Base-by-base conservation (phyloP, 2,888 invertebrate species). In the Tachina grossa region DNA sequence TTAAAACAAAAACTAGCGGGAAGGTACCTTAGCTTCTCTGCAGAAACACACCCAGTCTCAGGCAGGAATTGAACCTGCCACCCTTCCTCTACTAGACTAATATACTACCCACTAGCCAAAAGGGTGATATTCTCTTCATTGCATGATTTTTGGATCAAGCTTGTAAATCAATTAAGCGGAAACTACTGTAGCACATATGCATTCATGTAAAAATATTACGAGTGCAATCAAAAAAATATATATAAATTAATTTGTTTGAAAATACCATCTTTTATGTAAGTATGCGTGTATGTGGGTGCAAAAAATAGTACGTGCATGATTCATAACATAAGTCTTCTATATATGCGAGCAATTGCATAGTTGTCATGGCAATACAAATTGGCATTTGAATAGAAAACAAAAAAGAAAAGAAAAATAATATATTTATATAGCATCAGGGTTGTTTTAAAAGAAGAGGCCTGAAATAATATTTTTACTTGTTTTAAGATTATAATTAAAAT, bases 371-470 rank as follows among this genome's bases (percentile, higher is more conserved):
- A 72, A 43, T 45, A 5, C 1, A 57, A 47, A 59, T 72, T 72
- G 71, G 71, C 57, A 72, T 45, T 47, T 47, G 9, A 72, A 59
- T n/a, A 45, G 47, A 72, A 45, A 31, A 31, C 31, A 31, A 31
- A 31, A 5, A 6, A 31, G 31, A 31, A 31, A 6, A 31, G n/a
- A n/a, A 31, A 31, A 31, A 6, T 6, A 31, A 31, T 31, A 31
- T 4, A 31, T 31, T 47, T 57, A 57, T 57, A 16, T n/a, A 9
- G 31, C 31, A 72, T 47, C 71, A 72, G 57, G 45, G 71, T 59
- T 31, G 16, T 31, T 47, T 0, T 31, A 4, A 22, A 14, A 53
- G n/a, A 41, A 22, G 47, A 65, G 39, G 65, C 53, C 8, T 31
- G 19, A 19, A 53, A 16, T 19, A 9, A 53, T n/a, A 53, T 16